These are phyloP conservation scores for Actenoides lindsayi DNA, from an alignment of 2,113 vertebrate species.

Conservation along the genomic window DNA sequence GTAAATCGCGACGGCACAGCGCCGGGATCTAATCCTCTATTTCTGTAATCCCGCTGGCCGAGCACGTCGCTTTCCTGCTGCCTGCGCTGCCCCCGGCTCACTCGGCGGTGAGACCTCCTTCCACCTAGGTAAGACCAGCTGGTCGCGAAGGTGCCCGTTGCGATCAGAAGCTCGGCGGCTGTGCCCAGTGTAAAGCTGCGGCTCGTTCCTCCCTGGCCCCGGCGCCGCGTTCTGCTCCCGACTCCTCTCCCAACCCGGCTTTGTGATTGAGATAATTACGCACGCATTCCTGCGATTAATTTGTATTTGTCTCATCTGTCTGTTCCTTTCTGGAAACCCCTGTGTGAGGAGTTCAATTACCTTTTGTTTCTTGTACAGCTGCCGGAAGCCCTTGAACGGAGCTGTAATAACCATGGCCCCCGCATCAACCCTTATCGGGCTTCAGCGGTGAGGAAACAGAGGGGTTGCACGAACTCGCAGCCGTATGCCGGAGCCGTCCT, in stretches of 20 bases:
- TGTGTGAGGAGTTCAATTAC: accelerated
- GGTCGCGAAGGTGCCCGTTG: neutral
- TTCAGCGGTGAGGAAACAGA: neutral
- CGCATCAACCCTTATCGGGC: accelerated
- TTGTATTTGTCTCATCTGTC: too few species aligned
- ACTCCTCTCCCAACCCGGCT: neutral
- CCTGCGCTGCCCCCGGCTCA: neutral
- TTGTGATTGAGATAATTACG: neutral
- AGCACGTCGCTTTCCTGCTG: neutral
- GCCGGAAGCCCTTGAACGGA: neutral
- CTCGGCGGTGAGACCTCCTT: accelerated
- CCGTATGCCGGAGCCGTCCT: accelerated
- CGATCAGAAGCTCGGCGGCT: neutral
- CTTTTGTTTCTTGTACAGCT: neutral
- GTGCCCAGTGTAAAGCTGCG: accelerated
- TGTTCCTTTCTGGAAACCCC: neutral
- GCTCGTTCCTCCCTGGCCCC: neutral
- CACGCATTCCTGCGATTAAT: accelerated
- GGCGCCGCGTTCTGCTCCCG: accelerated
- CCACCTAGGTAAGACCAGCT: accelerated
- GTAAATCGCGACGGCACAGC: accelerated
- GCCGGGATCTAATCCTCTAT: accelerated
- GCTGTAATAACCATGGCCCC: accelerated
- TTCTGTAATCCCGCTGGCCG: accelerated
- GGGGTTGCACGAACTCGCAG: accelerated